Evolutionary conservation across 2,888 invertebrate species (phyloP), one percentile per base, ranked within the genome.

Genomic region (Alitta virens): DNA sequence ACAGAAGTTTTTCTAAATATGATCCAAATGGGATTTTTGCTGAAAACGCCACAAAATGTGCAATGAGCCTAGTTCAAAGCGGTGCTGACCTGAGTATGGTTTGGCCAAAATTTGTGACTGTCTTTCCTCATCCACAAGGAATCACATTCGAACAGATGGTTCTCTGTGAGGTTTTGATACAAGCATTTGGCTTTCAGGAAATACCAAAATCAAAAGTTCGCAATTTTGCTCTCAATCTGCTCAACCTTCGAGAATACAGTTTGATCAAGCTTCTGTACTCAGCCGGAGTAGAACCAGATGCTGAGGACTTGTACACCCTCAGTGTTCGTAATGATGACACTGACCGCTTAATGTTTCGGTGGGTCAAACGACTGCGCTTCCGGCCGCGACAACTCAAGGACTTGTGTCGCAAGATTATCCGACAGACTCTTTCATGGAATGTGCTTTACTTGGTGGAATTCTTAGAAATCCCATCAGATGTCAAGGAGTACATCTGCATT

Each of bases 141-240:
- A 50, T 68, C n/a, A 63, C 38, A 50, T 68, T 63, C 59, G 68
- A 68, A 63, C 63, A 66, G 62, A 64, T 63, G 64, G 66, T 66
- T 7, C 63, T 66, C 14, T 64, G 66, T 33, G 68, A 68, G 58
- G 63, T 64, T 14, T 65, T 68, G 24, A 58, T 68, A 18, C 68
- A 68, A 50, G 56, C 65, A 0, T 68, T 59, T 43, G 68, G 68
- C 24, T 68, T 68, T 33, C 27, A 38, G 16, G 38, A 52, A 18
- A 54, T 65, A 23, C 51, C 64, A 5, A 21, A 40, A n/a, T 25
- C 24, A 24, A 63, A 52, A 33, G 46, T 59, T 12, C 24, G 62
- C 2, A 27, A 12, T 23, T 65, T 68, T 55, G 49, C 63, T 18
- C 18, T 18, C 2, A 58, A 58, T 5, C 61, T 68, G 43, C 16